Conservation (phyloP, 2,797 vertebrate genomes). For the Dendrocincla fuliginosa region DNA sequence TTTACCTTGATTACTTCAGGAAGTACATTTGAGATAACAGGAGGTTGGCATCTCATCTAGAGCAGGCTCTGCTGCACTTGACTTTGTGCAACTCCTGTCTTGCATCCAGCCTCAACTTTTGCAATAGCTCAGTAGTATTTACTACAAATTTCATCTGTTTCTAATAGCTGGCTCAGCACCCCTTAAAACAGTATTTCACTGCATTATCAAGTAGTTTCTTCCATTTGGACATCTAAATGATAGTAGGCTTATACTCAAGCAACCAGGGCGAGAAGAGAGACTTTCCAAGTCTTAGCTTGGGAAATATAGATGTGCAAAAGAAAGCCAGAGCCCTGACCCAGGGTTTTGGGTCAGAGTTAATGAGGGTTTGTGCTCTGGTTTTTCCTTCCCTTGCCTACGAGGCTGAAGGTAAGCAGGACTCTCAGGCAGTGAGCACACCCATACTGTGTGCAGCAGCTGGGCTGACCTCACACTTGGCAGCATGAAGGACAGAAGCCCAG, state of each 20-base stretch:
- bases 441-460: rapidly evolving
- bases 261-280: not conserved
- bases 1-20: not conserved
- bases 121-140: not conserved
- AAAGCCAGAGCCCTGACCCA: not conserved
- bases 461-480: not conserved
- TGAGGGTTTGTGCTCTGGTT: not conserved
- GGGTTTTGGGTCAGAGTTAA: not conserved
- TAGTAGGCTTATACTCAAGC: not conserved
- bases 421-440: not conserved
- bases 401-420: not conserved
- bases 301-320: not conserved
- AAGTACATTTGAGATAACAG: not conserved
- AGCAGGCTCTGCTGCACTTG: not conserved
- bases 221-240: not conserved
- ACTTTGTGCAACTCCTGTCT: not conserved
- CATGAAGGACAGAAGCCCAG: not conserved
- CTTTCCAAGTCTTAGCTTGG: not conserved
- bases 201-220: not conserved
- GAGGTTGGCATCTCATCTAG: not conserved
- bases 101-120: not conserved
- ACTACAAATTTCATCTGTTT: not conserved
- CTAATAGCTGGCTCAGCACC: not conserved
- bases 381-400: not conserved
- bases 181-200: not conserved